Conservation (phyloP, 2,888 invertebrate species). For the Pristionchus maxplancki region DNA sequence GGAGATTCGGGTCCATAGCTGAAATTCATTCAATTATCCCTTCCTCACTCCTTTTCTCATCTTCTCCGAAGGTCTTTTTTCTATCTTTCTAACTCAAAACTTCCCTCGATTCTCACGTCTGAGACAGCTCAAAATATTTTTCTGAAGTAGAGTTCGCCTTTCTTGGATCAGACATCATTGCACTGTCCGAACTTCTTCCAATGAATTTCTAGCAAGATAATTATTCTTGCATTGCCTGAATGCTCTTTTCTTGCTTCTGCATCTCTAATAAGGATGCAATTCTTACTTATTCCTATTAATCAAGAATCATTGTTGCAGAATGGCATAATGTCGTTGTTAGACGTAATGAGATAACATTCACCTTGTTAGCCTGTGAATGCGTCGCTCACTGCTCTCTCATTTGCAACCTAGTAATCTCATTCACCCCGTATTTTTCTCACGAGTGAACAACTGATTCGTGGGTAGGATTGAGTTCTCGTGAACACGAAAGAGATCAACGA, state of each 20-base stretch:
- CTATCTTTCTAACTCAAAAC: slow-evolving; percentile 1
- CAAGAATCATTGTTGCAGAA: neutral
- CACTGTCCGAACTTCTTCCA: neutral
- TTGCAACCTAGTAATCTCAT: neutral
- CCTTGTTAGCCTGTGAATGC: neutral
- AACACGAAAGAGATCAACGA: neutral
- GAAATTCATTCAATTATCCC: slow-evolving; percentile 41
- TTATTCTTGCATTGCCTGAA: neutral
- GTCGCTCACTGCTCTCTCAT: neutral
- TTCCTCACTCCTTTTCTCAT: slow-evolving; percentile 40
- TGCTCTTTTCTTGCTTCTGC: neutral
- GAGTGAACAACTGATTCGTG: neutral
- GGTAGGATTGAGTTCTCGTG: neutral
- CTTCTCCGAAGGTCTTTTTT: slow-evolving; percentile 9
- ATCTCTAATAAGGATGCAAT: neutral
- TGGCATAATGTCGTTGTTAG: neutral
- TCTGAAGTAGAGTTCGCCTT: neutral
- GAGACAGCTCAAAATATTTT: neutral
- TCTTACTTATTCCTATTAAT: neutral
- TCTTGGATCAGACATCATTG: neutral
- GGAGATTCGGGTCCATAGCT: slow-evolving; percentile 5
- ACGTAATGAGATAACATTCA: neutral
- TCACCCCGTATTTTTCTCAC: neutral
- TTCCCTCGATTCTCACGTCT: neutral
- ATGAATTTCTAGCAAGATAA: neutral